Evolutionary conservation across 2,888 invertebrate genomes (phyloP), one percentile per base, ranked within the genome.

Genomic region (Pandemis cinnamomeana): DNA sequence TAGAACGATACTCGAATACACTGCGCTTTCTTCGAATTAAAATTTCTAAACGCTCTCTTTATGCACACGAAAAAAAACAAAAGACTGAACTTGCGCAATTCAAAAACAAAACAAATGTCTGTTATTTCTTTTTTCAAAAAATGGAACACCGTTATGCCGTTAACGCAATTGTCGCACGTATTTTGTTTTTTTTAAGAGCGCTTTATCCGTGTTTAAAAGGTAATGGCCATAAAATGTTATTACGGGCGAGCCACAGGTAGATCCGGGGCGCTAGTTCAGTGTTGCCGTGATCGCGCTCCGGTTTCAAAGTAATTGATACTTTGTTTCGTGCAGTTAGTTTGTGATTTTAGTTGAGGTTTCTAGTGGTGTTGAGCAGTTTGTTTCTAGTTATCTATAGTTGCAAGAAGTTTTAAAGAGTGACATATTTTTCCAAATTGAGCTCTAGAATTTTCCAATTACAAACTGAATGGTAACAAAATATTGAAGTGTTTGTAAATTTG

Each of bases 161-260:
- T 86, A 86, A 84, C 83, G 86, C 90, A 90, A 92, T 91, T 89
- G 91, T 91, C 83, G 86, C 78, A 80, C 78, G 85, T 89, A 89
- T 89, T 90, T 91, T 87, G 89, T 89, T 89, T 91, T 87, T 80
- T 84, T 80, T 80, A 78, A 88, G 85, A 88, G 85, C 86, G 84
- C 89, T 90, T 89, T 89, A 89, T 86, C 86, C 89, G 86, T 91
- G 90, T 92, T 92, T 91, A 91, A 90, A 89, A 89, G 90, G 91
- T 91, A 91, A 89, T 87, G 87, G 90, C 89, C 90, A 89, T 93
- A 93, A 92, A 93, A 91, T 91, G 91, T 91, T 92, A 92, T 92
- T 91, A 91, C 90, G 85, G 84, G 87, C 89, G 86, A 91, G 90
- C 92, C 87, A 91, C 93, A 93, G 93, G 93, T 93, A 92, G 89